These are phyloP conservation scores for Mantis religiosa DNA, from an alignment of 2,888 invertebrate genomes.

Conservation along the genomic window DNA sequence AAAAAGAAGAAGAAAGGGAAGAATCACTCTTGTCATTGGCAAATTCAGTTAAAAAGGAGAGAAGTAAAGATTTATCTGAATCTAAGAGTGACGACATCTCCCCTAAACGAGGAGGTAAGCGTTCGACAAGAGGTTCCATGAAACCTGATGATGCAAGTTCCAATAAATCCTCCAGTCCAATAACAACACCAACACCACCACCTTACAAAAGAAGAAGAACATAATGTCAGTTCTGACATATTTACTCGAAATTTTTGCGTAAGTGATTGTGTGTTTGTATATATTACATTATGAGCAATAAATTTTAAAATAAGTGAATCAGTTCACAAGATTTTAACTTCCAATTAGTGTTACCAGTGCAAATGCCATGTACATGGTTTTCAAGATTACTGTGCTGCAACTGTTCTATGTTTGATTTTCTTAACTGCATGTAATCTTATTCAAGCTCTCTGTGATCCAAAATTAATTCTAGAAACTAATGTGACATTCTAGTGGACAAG, in stretches of 20 bases:
- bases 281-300: neutral
- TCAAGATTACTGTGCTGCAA: neutral
- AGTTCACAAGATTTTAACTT: neutral
- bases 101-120: slow-evolving; percentile 35
- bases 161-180: slow-evolving; percentile 27
- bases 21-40: neutral
- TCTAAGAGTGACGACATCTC: slow-evolving; percentile 19
- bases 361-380: neutral
- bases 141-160: slow-evolving; percentile 43
- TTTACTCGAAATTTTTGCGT: neutral
- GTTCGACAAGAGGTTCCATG: slow-evolving; percentile 46
- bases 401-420: neutral
- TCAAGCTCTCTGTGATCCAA: neutral
- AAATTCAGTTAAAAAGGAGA: slow-evolving; percentile 19
- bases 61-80: slow-evolving; percentile 15
- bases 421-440: neutral
- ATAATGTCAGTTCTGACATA: neutral
- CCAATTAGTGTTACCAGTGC: neutral
- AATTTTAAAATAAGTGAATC: neutral
- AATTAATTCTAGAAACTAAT: neutral
- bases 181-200: slow-evolving; percentile 21
- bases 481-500: neutral
- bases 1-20: slow-evolving; percentile 20
- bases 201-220: slow-evolving; percentile 23
- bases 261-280: neutral